These are phyloP conservation scores for Litoditis marina DNA, from an alignment of 2,888 invertebrate species.

Conservation along the genomic window DNA sequence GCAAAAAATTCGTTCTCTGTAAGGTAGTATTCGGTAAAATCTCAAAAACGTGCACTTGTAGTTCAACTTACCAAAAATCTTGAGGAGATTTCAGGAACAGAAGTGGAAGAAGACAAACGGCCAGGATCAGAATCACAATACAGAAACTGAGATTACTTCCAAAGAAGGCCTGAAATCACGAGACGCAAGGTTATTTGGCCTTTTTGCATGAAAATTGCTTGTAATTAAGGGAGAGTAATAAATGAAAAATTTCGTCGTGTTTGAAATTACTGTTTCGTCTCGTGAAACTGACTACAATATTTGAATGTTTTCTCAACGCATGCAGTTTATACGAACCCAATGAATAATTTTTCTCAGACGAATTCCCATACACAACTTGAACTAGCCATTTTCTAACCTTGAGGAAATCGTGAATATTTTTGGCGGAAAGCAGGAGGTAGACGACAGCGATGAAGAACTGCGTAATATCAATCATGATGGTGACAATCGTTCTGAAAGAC, in stretches of 20 bases:
- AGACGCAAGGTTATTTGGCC: no score
- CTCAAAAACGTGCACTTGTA: no score
- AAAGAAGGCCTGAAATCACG: conserved; percentile 36
- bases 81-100: conserved; percentile 57
- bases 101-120: conserved; percentile 52
- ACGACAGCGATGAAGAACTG: conserved; percentile 57
- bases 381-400: conserved; percentile 31
- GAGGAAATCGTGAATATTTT: conserved; percentile 58
- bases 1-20: no score
- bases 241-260: no score
- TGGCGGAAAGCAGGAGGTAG: conserved; percentile 51
- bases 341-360: no score
- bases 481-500: conserved; percentile 42
- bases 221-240: no score
- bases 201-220: neutral
- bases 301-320: no score
- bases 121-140: conserved; percentile 51
- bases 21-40: no score
- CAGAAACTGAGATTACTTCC: conserved; percentile 45
- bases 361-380: no score
- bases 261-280: no score
- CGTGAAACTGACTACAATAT: no score
- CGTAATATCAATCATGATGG: conserved; percentile 52
- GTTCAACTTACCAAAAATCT: conserved; percentile 53
- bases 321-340: no score